These are phyloP conservation scores for Crotophaga sulcirostris DNA, from an alignment of 2,113 vertebrate genomes.

Conservation along the genomic window DNA sequence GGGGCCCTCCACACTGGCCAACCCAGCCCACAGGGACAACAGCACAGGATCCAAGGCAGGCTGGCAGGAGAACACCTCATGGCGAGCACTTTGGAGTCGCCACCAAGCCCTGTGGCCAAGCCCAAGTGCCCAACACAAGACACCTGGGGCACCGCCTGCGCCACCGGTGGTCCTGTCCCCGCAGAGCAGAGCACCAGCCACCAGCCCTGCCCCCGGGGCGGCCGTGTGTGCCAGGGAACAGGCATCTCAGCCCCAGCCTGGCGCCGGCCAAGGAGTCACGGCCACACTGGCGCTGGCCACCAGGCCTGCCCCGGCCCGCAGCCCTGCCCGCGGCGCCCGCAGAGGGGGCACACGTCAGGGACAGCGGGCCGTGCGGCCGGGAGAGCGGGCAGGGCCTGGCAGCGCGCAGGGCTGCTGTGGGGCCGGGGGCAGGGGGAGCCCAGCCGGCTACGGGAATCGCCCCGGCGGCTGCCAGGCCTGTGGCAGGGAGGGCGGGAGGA, in stretches of 20 bases:
- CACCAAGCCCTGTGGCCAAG: not conserved
- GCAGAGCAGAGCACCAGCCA: not conserved
- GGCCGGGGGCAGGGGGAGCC: slow-evolving; percentile 38
- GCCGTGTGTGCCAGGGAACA: fast-evolving
- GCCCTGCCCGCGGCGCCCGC: not conserved
- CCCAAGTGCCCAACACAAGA: not conserved
- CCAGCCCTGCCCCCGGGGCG: too few species aligned
- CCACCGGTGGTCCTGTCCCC: not conserved
- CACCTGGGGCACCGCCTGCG: not conserved
- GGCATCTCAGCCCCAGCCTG: fast-evolving
- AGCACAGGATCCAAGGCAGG: not conserved
- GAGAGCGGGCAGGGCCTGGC: not conserved
- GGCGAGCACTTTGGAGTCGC: fast-evolving
- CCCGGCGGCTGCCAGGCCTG: slow-evolving; percentile 29
- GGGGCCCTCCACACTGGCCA: fast-evolving
- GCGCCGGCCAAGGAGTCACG: fast-evolving
- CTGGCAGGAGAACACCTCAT: not conserved
- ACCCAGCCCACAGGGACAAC: not conserved
- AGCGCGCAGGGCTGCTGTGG: not conserved
- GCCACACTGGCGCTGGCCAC: not conserved
- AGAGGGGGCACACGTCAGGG: fast-evolving
- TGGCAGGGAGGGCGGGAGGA: slow-evolving; percentile 23
- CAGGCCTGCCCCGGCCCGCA: fast-evolving
- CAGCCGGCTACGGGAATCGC: slow-evolving; percentile 44
- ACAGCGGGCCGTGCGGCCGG: fast-evolving